Evolutionary conservation across 2,888 invertebrate species (phyloP).

Genomic region (Deroplatys truncata): DNA sequence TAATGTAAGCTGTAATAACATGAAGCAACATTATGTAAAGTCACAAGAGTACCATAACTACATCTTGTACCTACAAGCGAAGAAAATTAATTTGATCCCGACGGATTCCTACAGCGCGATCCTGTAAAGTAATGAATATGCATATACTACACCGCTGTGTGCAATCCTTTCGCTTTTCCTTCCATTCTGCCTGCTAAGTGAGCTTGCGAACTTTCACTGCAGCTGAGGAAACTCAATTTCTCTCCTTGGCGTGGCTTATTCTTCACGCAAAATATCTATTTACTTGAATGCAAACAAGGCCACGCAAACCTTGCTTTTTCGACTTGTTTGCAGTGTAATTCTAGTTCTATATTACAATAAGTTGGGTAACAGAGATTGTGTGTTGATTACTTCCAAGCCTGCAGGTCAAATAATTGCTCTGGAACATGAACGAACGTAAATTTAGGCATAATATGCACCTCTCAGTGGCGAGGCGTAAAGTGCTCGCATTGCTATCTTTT

Average conservation of each 20-base stretch:
- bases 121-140: conserved; percentile 9
- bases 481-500: too few relatives aligned
- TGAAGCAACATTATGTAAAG: neutral
- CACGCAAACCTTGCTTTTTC: neutral
- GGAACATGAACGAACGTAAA: too few relatives aligned
- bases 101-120: neutral
- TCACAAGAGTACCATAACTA: neutral
- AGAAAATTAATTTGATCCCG: conserved; percentile 17
- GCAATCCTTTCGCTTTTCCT: neutral
- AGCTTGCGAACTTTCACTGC: neutral
- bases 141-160: neutral
- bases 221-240: neutral
- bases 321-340: neutral
- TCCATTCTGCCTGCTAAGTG: neutral
- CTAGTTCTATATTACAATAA: too few relatives aligned
- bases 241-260: neutral
- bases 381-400: too few relatives aligned
- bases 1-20: neutral
- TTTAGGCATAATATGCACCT: too few relatives aligned
- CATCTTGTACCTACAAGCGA: conserved; percentile 10
- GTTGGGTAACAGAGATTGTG: too few relatives aligned
- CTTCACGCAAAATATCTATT: neutral
- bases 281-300: neutral
- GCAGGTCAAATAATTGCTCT: too few relatives aligned
- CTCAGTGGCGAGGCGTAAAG: too few relatives aligned